Conservation (phyloP, 2,888 invertebrate genomes). For the Beris morrisii region DNA sequence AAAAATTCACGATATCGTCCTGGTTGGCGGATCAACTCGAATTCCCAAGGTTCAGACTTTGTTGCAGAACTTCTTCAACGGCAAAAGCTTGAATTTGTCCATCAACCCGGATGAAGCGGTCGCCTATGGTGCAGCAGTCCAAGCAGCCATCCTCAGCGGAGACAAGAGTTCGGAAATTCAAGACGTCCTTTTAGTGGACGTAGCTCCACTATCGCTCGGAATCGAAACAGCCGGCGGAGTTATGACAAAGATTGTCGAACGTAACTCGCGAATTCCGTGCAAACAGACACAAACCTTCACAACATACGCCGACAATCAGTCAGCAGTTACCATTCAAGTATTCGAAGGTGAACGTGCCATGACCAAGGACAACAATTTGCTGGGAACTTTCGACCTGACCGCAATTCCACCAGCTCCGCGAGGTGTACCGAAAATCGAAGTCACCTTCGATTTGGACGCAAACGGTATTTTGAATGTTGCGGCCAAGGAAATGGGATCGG, state of each 20-base stretch:
- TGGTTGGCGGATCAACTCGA: constrained; percentile 88
- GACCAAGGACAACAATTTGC: constrained; percentile 87
- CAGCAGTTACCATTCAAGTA: constrained; percentile 84
- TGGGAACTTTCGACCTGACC: constrained; percentile 78
- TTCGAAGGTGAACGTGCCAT: constrained; percentile 86
- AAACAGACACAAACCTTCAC: constrained; percentile 82
- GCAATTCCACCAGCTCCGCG: constrained; percentile 86
- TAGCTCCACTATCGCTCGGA: constrained; percentile 74
- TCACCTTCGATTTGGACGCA: constrained; percentile 86
- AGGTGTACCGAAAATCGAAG: constrained; percentile 66
- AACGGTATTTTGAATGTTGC: constrained; percentile 85
- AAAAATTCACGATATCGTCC: constrained; percentile 78
- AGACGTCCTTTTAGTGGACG: constrained; percentile 81
- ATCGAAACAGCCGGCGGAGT: constrained; percentile 84
- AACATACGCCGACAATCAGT: constrained; percentile 90
- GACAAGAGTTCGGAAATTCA: constrained; percentile 71
- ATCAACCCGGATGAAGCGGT: constrained; percentile 94
- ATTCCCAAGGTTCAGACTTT: constrained; percentile 91
- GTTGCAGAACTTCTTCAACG: constrained; percentile 78
- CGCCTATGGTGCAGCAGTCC: constrained; percentile 92
- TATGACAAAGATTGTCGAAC: constrained; percentile 82
- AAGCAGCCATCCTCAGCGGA: constrained; percentile 87
- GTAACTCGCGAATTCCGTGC: constrained; percentile 79
- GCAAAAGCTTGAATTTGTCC: constrained; percentile 83
- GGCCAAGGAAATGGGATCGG: constrained; percentile 77